Conservation (phyloP, 2,797 vertebrate genomes). For the Crocodylus rhombifer region DNA sequence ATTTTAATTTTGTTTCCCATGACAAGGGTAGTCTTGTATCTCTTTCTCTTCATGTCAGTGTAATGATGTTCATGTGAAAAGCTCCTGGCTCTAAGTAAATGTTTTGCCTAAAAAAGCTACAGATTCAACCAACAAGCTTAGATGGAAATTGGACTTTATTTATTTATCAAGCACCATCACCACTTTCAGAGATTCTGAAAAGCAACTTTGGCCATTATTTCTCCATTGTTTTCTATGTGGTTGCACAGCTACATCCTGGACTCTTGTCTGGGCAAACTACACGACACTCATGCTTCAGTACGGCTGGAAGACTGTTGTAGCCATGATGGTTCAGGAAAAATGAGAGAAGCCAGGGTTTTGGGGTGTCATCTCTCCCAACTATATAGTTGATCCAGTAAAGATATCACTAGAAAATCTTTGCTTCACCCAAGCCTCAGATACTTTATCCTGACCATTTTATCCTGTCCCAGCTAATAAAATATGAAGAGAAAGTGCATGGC, state of each 20-base stretch:
- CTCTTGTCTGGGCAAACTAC: background rate
- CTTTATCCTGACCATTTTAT: background rate
- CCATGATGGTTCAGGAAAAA: no score
- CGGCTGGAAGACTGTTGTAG: no score
- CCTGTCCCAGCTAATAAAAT: background rate
- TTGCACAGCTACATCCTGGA: background rate
- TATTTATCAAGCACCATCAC: background rate
- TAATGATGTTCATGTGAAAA: background rate
- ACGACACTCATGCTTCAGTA: background rate
- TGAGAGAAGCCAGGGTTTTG: no score
- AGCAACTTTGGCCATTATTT: background rate
- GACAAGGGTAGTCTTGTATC: no score
- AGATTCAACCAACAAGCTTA: background rate
- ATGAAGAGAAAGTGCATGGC: background rate
- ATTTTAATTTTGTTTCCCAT: background rate
- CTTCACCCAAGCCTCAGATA: background rate
- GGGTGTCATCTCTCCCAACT: no score
- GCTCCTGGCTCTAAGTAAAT: background rate
- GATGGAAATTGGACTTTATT: background rate
- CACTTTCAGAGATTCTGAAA: background rate
- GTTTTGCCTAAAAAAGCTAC: background rate
- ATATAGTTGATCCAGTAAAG: no score
- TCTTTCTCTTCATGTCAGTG: no score
- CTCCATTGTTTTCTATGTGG: background rate
- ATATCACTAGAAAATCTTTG: no score